Conservation (phyloP, 2,797 vertebrate species). For the Danio aesculapii region DNA sequence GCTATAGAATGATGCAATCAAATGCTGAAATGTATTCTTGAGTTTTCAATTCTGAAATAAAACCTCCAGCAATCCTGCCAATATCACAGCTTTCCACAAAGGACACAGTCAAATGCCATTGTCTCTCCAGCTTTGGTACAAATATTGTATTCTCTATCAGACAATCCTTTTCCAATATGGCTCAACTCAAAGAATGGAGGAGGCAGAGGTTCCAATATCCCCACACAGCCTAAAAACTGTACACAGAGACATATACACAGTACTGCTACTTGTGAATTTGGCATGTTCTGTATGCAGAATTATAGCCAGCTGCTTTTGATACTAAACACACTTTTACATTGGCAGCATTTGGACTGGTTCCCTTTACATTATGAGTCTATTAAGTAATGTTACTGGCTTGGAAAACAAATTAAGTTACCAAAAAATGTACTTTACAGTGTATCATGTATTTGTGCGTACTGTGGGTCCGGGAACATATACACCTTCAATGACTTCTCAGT, state of each 20-base stretch:
- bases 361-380: not conserved
- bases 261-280: slow-evolving; percentile 11
- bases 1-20: slow-evolving; percentile 23
- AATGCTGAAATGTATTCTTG: slow-evolving; percentile 21
- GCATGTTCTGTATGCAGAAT: not conserved
- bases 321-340: not conserved
- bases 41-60: slow-evolving; percentile 54
- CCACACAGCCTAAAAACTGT: slow-evolving; percentile 16
- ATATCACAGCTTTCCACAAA: slow-evolving; percentile 68
- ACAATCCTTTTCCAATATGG: slow-evolving; percentile 65
- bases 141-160: slow-evolving; percentile 61
- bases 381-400: not conserved
- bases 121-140: slow-evolving; percentile 68
- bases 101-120: slow-evolving; percentile 73
- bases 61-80: slow-evolving; percentile 62
- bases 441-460: not conserved
- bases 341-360: not conserved
- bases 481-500: slow-evolving; percentile 25
- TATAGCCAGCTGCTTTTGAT: not conserved
- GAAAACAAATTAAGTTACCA: not conserved
- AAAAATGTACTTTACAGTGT: too few species aligned
- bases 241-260: slow-evolving; percentile 3
- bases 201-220: slow-evolving; percentile 59
- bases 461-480: slow-evolving; percentile 7
- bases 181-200: slow-evolving; percentile 60